These are phyloP conservation scores for Ganaspis sp. DNA, from an alignment of 1,140 invertebrate genomes.

Conservation along the genomic window DNA sequence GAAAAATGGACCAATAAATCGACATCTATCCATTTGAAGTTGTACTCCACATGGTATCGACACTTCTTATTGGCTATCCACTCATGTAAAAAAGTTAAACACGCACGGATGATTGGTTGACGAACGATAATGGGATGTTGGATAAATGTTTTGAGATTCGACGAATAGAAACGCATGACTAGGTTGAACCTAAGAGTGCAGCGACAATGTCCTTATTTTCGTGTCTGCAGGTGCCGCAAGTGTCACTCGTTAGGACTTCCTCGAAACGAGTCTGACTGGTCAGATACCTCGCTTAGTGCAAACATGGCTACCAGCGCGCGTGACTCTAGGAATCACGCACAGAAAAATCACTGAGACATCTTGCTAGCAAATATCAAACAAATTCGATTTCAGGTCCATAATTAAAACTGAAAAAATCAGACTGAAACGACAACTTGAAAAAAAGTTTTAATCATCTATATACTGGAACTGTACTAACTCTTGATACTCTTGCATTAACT, in stretches of 20 bases:
- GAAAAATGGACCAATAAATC: not conserved
- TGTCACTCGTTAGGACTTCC: conserved; percentile 59
- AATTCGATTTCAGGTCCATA: conserved; percentile 53
- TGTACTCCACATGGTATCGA: not conserved
- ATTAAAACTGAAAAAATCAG: conserved; percentile 40
- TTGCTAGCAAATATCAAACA: conserved; percentile 55
- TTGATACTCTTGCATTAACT: no score
- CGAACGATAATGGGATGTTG: conserved; percentile 17
- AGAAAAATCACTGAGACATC: conserved; percentile 56
- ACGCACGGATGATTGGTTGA: not conserved
- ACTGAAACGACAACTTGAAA: no score
- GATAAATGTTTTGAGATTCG: conserved; percentile 19
- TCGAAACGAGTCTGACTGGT: conserved; percentile 62
- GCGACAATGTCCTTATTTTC: conserved; percentile 55
- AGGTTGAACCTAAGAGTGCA: not conserved
- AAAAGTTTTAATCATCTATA: no score
- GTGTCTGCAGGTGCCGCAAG: conserved; percentile 52
- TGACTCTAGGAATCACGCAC: conserved; percentile 51
- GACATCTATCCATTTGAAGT: not conserved
- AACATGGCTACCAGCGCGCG: conserved; percentile 52
- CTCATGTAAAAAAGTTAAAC: conserved; percentile 8
- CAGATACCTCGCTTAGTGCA: conserved; percentile 40
- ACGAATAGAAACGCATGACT: conserved; percentile 19
- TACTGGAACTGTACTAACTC: no score
- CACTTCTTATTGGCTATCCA: not conserved